phyloP scores from a whole-genome alignment of 2,797 vertebrate species.

The Eulemur mongoz region DNA sequence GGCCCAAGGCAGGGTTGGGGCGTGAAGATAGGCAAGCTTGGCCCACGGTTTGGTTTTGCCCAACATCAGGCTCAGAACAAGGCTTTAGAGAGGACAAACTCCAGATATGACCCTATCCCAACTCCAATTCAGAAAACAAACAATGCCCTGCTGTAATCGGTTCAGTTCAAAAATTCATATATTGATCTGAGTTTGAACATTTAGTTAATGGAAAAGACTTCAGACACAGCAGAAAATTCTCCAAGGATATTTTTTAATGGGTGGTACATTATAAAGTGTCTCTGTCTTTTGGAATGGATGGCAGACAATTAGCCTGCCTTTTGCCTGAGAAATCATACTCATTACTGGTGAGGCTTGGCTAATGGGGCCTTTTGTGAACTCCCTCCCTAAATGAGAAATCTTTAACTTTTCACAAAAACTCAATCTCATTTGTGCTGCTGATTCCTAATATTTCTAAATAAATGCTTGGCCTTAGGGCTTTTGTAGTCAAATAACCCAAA shows the following conservation, averaged over 20 bases:
- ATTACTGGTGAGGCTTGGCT: conserved; percentile 57
- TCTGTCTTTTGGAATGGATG: conserved; percentile 41
- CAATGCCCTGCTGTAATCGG: background rate
- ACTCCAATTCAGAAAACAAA: background rate
- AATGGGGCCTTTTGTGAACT: conserved; percentile 60
- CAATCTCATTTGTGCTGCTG: conserved; percentile 56
- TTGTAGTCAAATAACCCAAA: conserved; percentile 66
- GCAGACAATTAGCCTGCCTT: conserved; percentile 61
- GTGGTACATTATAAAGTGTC: conserved; percentile 50
- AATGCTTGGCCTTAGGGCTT: conserved; percentile 50
- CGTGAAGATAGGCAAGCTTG: background rate
- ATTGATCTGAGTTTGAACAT: conserved; percentile 62
- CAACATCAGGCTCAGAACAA: background rate
- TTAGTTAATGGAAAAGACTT: conserved; percentile 63
- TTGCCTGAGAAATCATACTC: conserved; percentile 69
- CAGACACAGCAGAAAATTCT: conserved; percentile 44
- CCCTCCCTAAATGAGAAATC: conserved; percentile 63
- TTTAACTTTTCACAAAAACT: conserved; percentile 64
- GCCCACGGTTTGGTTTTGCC: background rate
- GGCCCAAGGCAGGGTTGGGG: background rate
- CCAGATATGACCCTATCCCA: background rate
- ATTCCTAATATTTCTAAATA: conserved; percentile 73
- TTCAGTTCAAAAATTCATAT: conserved; percentile 31
- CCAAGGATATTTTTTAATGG: conserved; percentile 50
- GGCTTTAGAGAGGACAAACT: background rate